phyloP scores from a whole-genome alignment of 2,888 invertebrate species.

The Diplazon laetatorius region DNA sequence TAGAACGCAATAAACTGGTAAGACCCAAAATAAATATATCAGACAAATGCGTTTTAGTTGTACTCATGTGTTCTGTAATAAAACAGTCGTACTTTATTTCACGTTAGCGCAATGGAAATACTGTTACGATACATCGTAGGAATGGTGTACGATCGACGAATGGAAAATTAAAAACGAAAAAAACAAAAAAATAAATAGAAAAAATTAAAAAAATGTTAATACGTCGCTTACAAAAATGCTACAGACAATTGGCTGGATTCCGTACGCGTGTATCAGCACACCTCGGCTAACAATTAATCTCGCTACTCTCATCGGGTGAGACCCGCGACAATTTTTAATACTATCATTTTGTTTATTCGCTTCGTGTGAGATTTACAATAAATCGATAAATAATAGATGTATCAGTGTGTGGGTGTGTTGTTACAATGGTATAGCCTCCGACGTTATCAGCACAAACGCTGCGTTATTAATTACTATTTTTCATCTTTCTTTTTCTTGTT shows the following conservation, averaged over 20 bases:
- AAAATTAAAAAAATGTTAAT: conserved; percentile 29
- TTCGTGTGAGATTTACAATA: conserved; percentile 13
- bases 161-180: conserved; percentile 57
- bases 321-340: conserved; percentile 26
- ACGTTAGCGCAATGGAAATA: conserved; percentile 79
- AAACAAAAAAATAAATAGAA: conserved; percentile 56
- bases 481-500: neutral
- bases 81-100: conserved; percentile 76
- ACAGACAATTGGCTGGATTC: conserved; percentile 50
- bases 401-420: conserved; percentile 17
- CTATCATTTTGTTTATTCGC: conserved; percentile 45
- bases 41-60: conserved; percentile 19
- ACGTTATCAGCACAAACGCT: conserved; percentile 25
- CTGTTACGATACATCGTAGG: conserved; percentile 80
- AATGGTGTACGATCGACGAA: conserved; percentile 78
- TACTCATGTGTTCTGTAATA: conserved; percentile 26
- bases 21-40: neutral
- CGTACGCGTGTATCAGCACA: conserved; percentile 28
- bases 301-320: neutral
- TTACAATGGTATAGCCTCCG: conserved; percentile 43
- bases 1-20: neutral
- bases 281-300: conserved; percentile 50
- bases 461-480: neutral
- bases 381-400: conserved; percentile 46
- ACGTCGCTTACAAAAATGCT: conserved; percentile 58